Evolutionary conservation across 2,888 invertebrate species (phyloP).

Genomic region (Tetanocera ferruginea): DNA sequence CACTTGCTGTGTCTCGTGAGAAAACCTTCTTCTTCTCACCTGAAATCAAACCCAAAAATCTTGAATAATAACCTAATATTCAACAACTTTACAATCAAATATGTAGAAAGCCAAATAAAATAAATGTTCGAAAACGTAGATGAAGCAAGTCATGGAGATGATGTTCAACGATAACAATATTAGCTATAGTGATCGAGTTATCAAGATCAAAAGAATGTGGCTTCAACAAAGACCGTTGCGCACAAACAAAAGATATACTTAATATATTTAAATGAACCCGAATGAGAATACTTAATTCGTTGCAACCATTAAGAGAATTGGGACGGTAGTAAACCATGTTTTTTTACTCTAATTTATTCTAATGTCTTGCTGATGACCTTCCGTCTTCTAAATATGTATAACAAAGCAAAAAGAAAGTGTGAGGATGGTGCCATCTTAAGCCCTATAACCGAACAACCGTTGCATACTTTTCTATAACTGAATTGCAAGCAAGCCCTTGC

Average conservation of each 20-base stretch:
- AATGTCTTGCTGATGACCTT: neutral
- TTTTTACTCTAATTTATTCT: conserved; percentile 2
- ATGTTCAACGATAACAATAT: too few species aligned
- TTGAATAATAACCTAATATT: too few species aligned
- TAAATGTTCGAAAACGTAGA: too few species aligned
- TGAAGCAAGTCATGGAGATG: too few species aligned
- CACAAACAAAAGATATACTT: neutral
- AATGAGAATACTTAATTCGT: neutral
- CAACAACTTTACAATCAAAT: too few species aligned
- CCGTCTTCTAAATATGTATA: neutral
- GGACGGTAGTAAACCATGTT: neutral
- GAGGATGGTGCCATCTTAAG: neutral
- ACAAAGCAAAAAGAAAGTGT: neutral
- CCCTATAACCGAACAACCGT: neutral
- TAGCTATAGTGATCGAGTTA: too few species aligned
- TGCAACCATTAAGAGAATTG: neutral
- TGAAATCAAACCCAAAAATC: too few species aligned
- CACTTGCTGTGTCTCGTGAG: too few species aligned
- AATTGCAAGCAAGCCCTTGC: neutral
- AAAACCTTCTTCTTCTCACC: too few species aligned
- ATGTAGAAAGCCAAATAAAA: too few species aligned
- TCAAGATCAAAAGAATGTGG: too few species aligned
- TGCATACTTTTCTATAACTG: neutral
- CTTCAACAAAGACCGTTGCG: neutral
- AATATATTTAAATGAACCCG: neutral